Base-by-base conservation (phyloP, 2,888 invertebrate species). In the Teleogryllus oceanicus region DNA sequence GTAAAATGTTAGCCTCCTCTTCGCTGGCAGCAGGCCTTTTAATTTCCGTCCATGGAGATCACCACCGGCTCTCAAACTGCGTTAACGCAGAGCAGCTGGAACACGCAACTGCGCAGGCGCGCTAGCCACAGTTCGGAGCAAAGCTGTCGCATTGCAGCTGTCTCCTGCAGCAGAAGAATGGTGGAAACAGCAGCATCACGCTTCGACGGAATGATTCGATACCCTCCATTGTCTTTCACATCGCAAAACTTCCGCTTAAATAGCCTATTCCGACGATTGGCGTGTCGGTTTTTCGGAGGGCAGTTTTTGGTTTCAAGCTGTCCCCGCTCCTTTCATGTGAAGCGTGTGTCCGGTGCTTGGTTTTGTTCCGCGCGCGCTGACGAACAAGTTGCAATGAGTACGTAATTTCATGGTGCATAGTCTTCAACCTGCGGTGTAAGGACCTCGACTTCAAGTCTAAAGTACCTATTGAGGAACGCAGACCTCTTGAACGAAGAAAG, bases 181-280 rank as follows among this genome's bases (percentile, higher is more conserved):
- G 62, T 62, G 62, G 13, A 62, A 62, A 62, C 16, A 62, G 62
- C 62, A 62, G 0, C 16, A 13, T 62, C 62, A 62, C n/a, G 62
- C 13, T 62, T 62, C 62, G n/a, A 18, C 62, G 62, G n/a, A 62
- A 62, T n/a, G 62, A 62, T 62, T 62, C 62, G 62, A 18, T 37
- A 18, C 62, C n/a, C 62, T 62, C 62, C n/a, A 62, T 62, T 62
- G 62, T 62, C n/a, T 62, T 62, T n/a, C n/a, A 62, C n/a, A 4
- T 62, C 62, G 62, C 62, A 62, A 62, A n/a, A 62, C 62, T 62
- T 62, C 62, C 62, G 62, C 62, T 62, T n/a, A 62, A 62, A 62
- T 62, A 62, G 62, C 62, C 13, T 13, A 62, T 62, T n/a, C 16
- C 62, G 13, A 18, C 13, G 62, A 62, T 62, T 18, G 62, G 62